Evolutionary conservation across 2,113 vertebrate species (phyloP).

Genomic region (Elachura formosa): DNA sequence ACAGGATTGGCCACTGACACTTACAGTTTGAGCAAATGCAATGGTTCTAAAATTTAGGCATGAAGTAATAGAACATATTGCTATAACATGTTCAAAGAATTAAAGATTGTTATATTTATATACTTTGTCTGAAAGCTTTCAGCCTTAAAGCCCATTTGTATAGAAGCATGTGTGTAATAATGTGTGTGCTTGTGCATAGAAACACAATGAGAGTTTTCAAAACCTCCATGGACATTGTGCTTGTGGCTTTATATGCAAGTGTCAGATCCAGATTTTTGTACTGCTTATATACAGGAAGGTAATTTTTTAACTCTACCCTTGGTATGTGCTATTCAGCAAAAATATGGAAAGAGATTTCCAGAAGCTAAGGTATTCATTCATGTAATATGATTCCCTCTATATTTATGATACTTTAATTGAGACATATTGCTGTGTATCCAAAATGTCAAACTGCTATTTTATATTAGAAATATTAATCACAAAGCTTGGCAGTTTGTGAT

Average conservation of each 20-base stretch:
- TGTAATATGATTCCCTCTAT: background rate
- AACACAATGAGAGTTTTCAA: background rate
- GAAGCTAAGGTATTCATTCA: background rate
- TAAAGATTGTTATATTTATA: background rate
- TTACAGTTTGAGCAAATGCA: constrained; percentile 5
- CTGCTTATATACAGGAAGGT: background rate
- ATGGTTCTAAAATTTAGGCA: background rate
- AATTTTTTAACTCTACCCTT: background rate
- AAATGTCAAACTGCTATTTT: constrained; percentile 19
- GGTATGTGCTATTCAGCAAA: background rate
- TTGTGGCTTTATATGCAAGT: background rate
- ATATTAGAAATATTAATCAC: background rate
- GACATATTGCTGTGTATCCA: background rate
- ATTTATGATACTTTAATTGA: constrained; percentile 19
- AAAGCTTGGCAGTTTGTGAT: background rate
- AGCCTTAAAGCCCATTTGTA: background rate
- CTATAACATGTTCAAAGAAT: background rate
- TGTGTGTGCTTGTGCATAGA: background rate
- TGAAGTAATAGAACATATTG: background rate
- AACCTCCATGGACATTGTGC: background rate
- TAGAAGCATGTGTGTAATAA: background rate
- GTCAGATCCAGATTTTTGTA: background rate
- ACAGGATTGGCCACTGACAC: background rate
- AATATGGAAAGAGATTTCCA: background rate
- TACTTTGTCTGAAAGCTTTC: background rate